phyloP scores from a whole-genome alignment of 2,888 invertebrate genomes.

The Tortricodes alternella region DNA sequence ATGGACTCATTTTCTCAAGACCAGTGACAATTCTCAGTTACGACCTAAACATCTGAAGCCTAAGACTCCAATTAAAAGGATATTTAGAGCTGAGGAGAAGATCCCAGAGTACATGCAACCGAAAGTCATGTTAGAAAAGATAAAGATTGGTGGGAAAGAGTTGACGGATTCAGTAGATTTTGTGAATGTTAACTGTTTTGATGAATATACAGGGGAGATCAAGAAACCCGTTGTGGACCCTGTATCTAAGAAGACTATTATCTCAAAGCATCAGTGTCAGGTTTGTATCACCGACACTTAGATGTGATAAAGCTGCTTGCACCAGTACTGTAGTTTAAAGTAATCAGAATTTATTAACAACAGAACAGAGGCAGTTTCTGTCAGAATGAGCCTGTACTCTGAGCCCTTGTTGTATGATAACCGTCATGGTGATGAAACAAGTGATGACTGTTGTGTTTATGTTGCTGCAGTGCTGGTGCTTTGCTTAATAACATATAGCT shows the following conservation, averaged over 20 bases:
- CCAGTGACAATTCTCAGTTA: constrained; percentile 49
- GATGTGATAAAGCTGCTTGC: not conserved
- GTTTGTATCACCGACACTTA: constrained; percentile 45
- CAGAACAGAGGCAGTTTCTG: no score
- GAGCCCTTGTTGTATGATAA: no score
- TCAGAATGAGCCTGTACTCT: no score
- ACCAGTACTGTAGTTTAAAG: no score
- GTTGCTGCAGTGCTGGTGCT: no score
- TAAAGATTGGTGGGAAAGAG: constrained; percentile 39
- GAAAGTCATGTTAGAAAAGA: constrained; percentile 48
- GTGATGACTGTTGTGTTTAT: no score
- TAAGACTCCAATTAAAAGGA: constrained; percentile 31
- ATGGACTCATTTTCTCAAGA: constrained; percentile 66
- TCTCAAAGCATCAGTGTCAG: constrained; percentile 61
- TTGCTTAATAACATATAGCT: no score
- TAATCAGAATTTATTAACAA: not conserved
- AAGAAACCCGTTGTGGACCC: constrained; percentile 53
- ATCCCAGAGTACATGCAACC: constrained; percentile 58
- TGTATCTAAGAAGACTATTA: constrained; percentile 56
- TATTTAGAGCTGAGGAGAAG: constrained; percentile 48
- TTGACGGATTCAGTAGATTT: constrained; percentile 18
- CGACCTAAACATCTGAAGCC: constrained; percentile 35
- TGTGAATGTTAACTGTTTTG: constrained; percentile 36
- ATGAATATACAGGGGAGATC: constrained; percentile 34
- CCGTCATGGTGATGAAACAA: no score